These are phyloP conservation scores for Acanthacorydalis orientalis DNA, from an alignment of 2,888 invertebrate genomes.

Conservation along the genomic window DNA sequence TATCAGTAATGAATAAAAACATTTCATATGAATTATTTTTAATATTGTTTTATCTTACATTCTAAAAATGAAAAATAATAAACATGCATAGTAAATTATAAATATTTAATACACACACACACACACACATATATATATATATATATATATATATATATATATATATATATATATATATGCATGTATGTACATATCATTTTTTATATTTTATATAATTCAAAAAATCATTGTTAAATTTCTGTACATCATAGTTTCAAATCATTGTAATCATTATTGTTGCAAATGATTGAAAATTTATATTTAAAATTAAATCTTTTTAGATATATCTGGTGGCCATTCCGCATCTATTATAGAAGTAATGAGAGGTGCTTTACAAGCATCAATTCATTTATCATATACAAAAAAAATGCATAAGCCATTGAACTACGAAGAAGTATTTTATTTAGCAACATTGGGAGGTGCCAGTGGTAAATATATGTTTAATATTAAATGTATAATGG, in stretches of 20 bases:
- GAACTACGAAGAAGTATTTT: slow-evolving; percentile 59
- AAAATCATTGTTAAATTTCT: neutral
- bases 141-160: too few species aligned
- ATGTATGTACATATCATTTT: neutral
- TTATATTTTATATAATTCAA: neutral
- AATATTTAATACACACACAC: too few species aligned
- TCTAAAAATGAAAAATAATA: too few species aligned
- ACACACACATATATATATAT: too few species aligned
- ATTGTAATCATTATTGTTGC: neutral
- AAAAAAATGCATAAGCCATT: slow-evolving; percentile 33
- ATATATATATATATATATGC: too few species aligned
- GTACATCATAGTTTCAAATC: too few species aligned
- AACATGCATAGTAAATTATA: too few species aligned
- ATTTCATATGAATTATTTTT: too few species aligned
- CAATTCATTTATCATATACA: slow-evolving; percentile 44
- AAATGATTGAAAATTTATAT: too few species aligned
- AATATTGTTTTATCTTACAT: too few species aligned
- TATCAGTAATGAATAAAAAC: slow-evolving; percentile 41
- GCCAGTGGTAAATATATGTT: slow-evolving; percentile 45
- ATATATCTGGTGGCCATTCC: slow-evolving; percentile 69
- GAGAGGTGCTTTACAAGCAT: slow-evolving; percentile 53
- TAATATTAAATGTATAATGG: slow-evolving; percentile 6
- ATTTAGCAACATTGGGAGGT: slow-evolving; percentile 75
- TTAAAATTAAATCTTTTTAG: slow-evolving; percentile 26
- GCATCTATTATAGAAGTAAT: slow-evolving; percentile 62